A percentile compares a stretch with the other conserved stretches of the same genome.
Conservation (phyloP, 2,113 vertebrate species). For the Suricata suricatta region DNA sequence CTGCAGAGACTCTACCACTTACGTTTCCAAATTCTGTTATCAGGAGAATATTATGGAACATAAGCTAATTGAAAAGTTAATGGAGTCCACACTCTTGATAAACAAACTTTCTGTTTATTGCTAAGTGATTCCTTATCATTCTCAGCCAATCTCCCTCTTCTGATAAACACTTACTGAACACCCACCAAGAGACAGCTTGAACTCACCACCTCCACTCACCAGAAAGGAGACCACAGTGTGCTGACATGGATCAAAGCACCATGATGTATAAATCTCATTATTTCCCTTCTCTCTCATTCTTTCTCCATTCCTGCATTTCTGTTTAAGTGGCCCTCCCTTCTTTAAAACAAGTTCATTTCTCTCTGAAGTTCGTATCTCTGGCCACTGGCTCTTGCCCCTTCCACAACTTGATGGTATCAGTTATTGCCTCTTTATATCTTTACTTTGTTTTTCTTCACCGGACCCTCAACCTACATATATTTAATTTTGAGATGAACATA, state of each 20-base stretch:
- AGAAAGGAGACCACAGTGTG: too few species aligned
- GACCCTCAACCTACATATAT: neutral
- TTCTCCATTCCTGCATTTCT: neutral
- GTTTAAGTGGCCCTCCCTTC: neutral
- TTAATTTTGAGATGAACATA: neutral
- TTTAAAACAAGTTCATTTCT: neutral
- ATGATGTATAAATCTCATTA: neutral
- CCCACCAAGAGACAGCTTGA: neutral
- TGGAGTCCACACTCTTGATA: neutral
- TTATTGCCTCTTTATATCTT: neutral
- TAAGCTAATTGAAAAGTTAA: neutral
- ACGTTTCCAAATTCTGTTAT: neutral
- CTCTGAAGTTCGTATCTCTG: neutral
- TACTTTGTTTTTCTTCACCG: neutral
- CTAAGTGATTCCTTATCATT: neutral
- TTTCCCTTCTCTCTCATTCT: neutral
- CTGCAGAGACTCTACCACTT: neutral
- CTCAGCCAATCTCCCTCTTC: neutral
- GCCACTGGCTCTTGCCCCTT: neutral
- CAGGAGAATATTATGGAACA: neutral
- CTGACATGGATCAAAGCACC: neutral
- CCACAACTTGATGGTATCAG: neutral
- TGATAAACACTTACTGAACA: neutral
- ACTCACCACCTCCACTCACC: neutral
- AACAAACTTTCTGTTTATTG: neutral